Percentiles rank a stretch among this genome's conserved stretches.
Evolutionary conservation across 92 coral and sea anemone species (phyloP).

Genomic region (Palythoa heliodiscus): DNA sequence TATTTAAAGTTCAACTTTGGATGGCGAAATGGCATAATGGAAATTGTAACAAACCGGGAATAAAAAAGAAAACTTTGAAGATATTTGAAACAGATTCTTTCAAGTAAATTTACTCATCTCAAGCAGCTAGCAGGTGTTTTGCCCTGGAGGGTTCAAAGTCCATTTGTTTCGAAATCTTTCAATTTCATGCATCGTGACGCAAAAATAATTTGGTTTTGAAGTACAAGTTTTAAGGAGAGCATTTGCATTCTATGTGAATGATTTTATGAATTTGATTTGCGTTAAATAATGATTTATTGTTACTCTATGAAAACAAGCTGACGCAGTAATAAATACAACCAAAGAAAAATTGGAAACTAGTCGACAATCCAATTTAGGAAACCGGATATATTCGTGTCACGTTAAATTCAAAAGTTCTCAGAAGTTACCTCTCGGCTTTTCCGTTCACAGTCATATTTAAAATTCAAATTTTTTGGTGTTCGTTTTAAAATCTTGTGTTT

Average conservation of each 20-base stretch:
- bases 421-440: neutral
- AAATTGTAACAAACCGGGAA: no score
- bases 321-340: no score
- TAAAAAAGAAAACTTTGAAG: no score
- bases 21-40: no score
- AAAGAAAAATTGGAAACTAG: neutral
- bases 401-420: neutral
- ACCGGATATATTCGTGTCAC: neutral
- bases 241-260: neutral
- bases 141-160: neutral
- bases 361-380: no score
- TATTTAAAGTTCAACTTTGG: no score
- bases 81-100: no score
- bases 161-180: neutral
- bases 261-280: neutral
- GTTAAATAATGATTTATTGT: neutral
- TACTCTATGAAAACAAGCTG: neutral
- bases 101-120: neutral
- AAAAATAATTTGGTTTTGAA: neutral
- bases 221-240: neutral
- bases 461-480: neutral
- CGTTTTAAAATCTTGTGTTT: neutral
- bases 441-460: neutral
- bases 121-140: conserved; percentile 10
- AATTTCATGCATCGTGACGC: neutral